Evolutionary conservation across 2,888 invertebrate genomes (phyloP), one percentile per base, ranked within the genome.

Genomic region (Tortrix viridana): DNA sequence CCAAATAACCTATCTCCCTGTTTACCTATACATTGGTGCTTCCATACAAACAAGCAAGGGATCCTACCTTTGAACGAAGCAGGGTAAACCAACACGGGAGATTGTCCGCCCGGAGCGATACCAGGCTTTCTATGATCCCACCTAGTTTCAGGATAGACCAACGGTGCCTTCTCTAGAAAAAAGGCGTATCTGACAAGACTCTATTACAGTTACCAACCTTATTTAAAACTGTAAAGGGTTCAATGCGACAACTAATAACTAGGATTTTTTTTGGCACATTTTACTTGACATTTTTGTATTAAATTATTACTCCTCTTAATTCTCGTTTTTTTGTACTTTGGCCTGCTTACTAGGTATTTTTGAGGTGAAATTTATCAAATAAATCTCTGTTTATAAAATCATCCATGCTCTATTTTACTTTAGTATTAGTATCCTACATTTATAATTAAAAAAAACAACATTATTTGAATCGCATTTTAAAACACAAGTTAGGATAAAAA

Each of bases 41-140:
- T 32, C 32, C 7, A 12, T 32, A 32, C 32, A 12, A 32, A 12
- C 12, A 3, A 32, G 32, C 12, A 32, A 41, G 16, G 41, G 52
- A 52, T 52, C 59, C 59, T 50, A 60, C 53, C 60, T 60, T 60
- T 60, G 60, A 47, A 41, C 47, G 14, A 60, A 60, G 38, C 32
- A 38, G 60, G 60, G 53, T 26, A 54, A 53, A 47, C 57, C 63
- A 63, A 63, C 63, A 63, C n/a, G 53, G 52, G 23, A 58, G 63
- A 63, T 63, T 63, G 63, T 57, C 32, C 41, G 57, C 63, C 53
- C 9, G 18, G 1, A 57, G 63, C 63, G 20, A 16, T 57, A 32
- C 26, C 62, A 46, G 56, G 47, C 7, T 48, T 57, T 63, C 58
- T 58, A 58, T 63, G 47, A 58, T 47, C 52, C 46, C 26, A 41